phyloP scores from a whole-genome alignment of 2,888 invertebrate species.

The Heliconius aoede region DNA sequence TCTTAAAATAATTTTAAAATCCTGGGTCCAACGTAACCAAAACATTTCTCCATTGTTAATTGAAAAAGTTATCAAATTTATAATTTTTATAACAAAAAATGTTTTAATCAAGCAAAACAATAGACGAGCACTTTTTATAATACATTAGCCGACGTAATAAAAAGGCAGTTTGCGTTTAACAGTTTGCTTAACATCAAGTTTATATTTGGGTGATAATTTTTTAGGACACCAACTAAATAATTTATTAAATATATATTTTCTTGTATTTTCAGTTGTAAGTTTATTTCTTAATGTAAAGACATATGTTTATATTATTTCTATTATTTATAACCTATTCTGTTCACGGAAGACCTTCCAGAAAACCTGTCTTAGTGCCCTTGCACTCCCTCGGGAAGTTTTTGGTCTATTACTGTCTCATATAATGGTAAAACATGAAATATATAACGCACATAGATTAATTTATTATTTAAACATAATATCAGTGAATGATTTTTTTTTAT shows the following conservation, averaged over 20 bases:
- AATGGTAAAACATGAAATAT: too few relatives aligned
- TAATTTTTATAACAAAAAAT: conserved; percentile 4
- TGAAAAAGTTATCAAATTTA: conserved; percentile 13
- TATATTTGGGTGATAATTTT: conserved; percentile 37
- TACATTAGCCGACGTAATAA: conserved; percentile 39
- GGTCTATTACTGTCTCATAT: too few relatives aligned
- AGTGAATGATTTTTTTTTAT: too few relatives aligned
- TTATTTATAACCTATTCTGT: background rate
- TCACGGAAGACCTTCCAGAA: background rate
- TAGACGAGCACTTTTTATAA: conserved; percentile 30
- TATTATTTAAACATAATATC: too few relatives aligned
- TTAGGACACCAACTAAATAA: background rate
- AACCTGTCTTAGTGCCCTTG: too few relatives aligned
- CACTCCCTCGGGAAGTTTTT: too few relatives aligned
- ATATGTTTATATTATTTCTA: background rate
- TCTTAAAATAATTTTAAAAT: too few relatives aligned
- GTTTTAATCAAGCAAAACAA: conserved; percentile 31
- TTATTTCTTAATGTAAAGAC: background rate
- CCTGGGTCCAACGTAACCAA: background rate
- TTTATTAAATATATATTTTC: conserved; percentile 3
- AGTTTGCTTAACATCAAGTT: conserved; percentile 31
- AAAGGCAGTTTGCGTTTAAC: conserved; percentile 38
- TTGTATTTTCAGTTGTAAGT: too few relatives aligned
- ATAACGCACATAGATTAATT: too few relatives aligned
- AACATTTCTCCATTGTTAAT: background rate